Evolutionary conservation across 2,113 vertebrate species (phyloP).

Genomic region (Leucopternis melanops): DNA sequence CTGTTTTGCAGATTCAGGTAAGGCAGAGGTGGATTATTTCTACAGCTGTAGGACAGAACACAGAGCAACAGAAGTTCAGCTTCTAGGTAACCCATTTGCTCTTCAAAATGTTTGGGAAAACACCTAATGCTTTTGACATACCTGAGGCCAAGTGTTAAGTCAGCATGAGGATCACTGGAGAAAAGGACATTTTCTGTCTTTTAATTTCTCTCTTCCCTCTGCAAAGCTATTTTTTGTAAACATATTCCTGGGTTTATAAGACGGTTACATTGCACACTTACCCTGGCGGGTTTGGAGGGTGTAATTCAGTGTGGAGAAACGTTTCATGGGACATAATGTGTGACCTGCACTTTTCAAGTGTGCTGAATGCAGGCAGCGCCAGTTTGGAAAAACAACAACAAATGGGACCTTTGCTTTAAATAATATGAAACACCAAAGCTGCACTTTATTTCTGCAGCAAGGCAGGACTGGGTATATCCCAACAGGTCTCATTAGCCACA

Average conservation of each 20-base stretch:
- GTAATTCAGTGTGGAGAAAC: neutral
- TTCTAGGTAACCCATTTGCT: neutral
- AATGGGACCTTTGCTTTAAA: neutral
- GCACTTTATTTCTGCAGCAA: neutral
- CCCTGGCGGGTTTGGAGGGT: fast-evolving
- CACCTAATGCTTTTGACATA: neutral
- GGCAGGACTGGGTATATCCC: neutral
- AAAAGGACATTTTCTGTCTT: neutral
- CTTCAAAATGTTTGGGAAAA: neutral
- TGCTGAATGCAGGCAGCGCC: neutral
- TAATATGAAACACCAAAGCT: neutral
- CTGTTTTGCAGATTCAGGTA: neutral
- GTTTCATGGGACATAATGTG: neutral
- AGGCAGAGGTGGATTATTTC: neutral
- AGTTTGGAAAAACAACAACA: neutral
- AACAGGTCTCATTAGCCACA: neutral
- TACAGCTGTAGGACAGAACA: neutral
- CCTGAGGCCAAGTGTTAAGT: neutral
- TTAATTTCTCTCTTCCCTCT: neutral
- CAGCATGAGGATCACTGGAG: neutral
- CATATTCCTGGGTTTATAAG: neutral
- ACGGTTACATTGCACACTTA: neutral
- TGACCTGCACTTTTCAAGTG: neutral
- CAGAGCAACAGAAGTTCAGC: neutral
- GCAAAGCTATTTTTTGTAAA: neutral